Evolutionary conservation across 2,113 vertebrate genomes (phyloP), one percentile per base, ranked within the genome.

Genomic region (Paraplagusia blochii): DNA sequence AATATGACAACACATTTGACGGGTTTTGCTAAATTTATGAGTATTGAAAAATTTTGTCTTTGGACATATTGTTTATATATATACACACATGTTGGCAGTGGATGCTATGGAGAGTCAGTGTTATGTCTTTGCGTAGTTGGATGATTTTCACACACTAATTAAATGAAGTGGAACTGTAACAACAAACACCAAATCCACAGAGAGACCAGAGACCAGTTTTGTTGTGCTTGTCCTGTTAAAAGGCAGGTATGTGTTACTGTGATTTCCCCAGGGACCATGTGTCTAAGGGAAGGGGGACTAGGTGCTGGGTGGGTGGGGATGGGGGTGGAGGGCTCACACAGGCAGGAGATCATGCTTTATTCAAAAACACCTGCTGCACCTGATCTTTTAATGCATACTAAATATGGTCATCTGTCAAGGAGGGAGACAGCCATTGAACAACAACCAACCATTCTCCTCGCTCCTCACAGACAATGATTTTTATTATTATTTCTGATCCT

Each of bases 331-430:
- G 22, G 22, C 22, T 4, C 22, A 29, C 22, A 29, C 52, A 15
- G 49, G 59, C 11, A 29, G 57, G 51, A 9, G 58, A 61, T 14
- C 69, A 74, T 83, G 44, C 58, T 63, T 82, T 79, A 80, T 84
- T 80, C 69, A 70, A 19, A 66, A 75, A 76, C 76, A 80, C 53
- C 69, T 74, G 80, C 71, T 60, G 50, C 59, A 69, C 76, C 69
- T 63, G 63, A 22, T 58, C 19, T 63, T 72, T 71, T 53, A 74
- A 78, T 79, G 72, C 69, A 72, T 66, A 68, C 58, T 55, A 36
- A 74, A 66, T 16, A 63, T 29, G 50, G 52, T 35, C 63, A 66
- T 54, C 62, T 76, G 67, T 59, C 29, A 22, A 16, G 8, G 39
- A 39, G 63, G 40, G 14, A 29, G 63, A n/a, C 33, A 47, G 54